A percentile compares a stretch with the other conserved stretches of the same genome.
Conservation (phyloP, 2,797 vertebrate genomes). For the Chelon auratus region DNA sequence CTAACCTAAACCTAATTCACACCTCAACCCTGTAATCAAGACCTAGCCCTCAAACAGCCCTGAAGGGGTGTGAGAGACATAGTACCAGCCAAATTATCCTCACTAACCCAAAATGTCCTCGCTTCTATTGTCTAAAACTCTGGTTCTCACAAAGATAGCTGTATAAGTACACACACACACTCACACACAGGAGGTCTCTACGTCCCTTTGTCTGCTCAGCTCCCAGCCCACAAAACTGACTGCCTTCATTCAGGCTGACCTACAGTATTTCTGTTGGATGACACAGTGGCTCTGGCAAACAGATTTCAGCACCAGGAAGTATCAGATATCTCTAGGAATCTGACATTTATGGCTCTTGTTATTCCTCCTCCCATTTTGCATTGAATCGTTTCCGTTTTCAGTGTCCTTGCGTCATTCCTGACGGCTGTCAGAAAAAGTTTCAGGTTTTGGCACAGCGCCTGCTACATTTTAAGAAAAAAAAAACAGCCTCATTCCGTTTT, state of each 20-base stretch:
- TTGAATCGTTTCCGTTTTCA: conserved; percentile 52
- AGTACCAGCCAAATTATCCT: background rate
- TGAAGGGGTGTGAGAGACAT: too few relatives aligned
- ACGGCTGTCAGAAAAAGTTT: conserved; percentile 52
- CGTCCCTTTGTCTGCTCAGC: conserved; percentile 59
- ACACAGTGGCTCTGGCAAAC: conserved; percentile 52
- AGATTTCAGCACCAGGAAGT: conserved; percentile 54
- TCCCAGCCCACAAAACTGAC: conserved; percentile 36
- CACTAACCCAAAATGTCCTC: background rate
- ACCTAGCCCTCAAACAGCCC: too few relatives aligned
- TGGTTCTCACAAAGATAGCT: too few relatives aligned
- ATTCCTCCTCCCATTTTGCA: conserved; percentile 63
- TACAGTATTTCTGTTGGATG: conserved; percentile 59
- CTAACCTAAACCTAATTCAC: too few relatives aligned
- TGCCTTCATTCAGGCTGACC: conserved; percentile 48
- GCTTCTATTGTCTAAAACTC: too few relatives aligned
- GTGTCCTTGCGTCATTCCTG: conserved; percentile 66
- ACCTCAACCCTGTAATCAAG: too few relatives aligned
- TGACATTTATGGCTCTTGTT: conserved; percentile 72
- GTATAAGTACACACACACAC: background rate
- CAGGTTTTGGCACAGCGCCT: conserved; percentile 38
- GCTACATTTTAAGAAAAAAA: conserved; percentile 37
- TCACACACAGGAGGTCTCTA: background rate
- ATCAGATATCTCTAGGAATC: conserved; percentile 70
- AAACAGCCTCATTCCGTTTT: conserved; percentile 40